Conservation (phyloP, 2,888 invertebrate species). For the Caenorhabditis plicata region DNA sequence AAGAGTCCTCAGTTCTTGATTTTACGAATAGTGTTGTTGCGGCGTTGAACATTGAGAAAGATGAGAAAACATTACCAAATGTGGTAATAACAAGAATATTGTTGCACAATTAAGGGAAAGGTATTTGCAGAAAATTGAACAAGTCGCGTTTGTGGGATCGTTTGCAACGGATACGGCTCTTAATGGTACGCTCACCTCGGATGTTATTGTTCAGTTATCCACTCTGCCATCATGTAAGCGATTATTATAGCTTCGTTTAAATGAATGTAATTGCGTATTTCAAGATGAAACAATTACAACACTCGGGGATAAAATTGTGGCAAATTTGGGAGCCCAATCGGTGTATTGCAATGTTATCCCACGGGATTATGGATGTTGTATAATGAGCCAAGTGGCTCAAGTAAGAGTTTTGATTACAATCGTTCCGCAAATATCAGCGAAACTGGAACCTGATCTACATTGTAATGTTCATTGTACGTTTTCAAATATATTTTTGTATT, state of each 20-base stretch:
- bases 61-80: constrained; percentile 6
- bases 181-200: constrained; percentile 21
- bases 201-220: constrained; percentile 45
- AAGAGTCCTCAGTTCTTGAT: background rate
- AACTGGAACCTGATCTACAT: constrained; percentile 84
- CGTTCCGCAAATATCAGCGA: constrained; percentile 86
- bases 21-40: constrained; percentile 7
- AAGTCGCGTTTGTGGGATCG: constrained; percentile 12
- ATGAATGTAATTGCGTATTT: background rate
- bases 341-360: constrained; percentile 30
- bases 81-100: constrained; percentile 1
- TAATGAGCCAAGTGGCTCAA: constrained; percentile 80
- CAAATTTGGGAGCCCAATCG: constrained; percentile 75
- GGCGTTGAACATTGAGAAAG: constrained; percentile 9
- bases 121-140: background rate
- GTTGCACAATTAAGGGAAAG: background rate
- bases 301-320: constrained; percentile 81
- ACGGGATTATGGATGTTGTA: constrained; percentile 78
- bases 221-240: constrained; percentile 44
- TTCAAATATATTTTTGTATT: constrained; percentile 11
- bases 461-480: constrained; percentile 63
- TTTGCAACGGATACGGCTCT: constrained; percentile 12
- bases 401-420: constrained; percentile 90
- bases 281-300: constrained; percentile 87
- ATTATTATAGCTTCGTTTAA: constrained; percentile 1